Evolutionary conservation across 2,113 vertebrate genomes (phyloP).

Genomic region (Spilogale gracilis): DNA sequence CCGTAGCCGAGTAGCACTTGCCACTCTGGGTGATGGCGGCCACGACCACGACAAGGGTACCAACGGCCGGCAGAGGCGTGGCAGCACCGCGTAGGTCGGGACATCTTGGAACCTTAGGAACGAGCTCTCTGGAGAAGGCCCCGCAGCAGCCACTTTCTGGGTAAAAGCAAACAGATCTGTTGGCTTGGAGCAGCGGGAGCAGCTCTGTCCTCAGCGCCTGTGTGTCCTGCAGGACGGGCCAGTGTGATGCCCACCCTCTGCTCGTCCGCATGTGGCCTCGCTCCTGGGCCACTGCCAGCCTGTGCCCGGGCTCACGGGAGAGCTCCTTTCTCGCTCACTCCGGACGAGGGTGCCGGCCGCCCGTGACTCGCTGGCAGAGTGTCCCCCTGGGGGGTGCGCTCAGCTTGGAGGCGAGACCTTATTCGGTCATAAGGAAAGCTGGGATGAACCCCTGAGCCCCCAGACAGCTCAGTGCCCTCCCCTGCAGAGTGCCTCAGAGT

Average conservation of each 20-base stretch:
- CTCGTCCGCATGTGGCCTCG: rapidly evolving
- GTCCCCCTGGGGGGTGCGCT: rapidly evolving
- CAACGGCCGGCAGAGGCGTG: rapidly evolving
- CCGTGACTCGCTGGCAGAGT: rapidly evolving
- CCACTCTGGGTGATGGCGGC: too few relatives aligned
- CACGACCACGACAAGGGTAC: rapidly evolving
- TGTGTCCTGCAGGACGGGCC: rapidly evolving
- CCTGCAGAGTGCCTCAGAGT: not conserved
- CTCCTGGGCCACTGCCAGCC: too few relatives aligned
- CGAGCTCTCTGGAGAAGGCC: not conserved
- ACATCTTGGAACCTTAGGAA: not conserved
- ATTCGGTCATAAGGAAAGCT: not conserved
- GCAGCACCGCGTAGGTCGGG: rapidly evolving
- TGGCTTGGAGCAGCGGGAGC: rapidly evolving
- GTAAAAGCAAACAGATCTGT: not conserved
- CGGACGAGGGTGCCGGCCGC: not conserved
- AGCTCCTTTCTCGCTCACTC: not conserved
- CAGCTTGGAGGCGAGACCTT: not conserved
- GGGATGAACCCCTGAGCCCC: not conserved
- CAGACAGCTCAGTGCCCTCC: not conserved
- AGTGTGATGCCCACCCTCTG: not conserved
- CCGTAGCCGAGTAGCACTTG: not conserved
- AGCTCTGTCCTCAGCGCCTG: rapidly evolving
- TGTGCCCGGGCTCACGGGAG: not conserved
- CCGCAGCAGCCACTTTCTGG: not conserved